Percentiles rank a stretch among this genome's conserved stretches.
Evolutionary conservation across 2,888 invertebrate genomes (phyloP).

Genomic region (Alviniconcha strummeri): DNA sequence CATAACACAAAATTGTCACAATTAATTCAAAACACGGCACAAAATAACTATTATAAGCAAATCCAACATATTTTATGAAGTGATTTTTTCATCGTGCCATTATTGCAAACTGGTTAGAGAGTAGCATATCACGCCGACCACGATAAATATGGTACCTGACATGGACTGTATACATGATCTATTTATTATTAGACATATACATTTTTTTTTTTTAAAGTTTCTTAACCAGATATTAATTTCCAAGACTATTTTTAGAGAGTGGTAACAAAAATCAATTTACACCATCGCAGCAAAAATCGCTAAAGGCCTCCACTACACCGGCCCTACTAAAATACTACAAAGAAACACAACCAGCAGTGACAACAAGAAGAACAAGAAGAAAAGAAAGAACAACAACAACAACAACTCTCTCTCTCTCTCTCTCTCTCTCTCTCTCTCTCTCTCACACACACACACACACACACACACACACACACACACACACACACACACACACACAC

Average conservation of each 20-base stretch:
- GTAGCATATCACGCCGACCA: too few species aligned
- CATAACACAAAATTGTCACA: not conserved
- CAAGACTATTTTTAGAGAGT: too few species aligned
- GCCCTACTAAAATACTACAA: not conserved
- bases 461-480: not conserved
- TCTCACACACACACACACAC: not conserved
- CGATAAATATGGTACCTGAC: too few species aligned
- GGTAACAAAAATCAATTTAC: not conserved
- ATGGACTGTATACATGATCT: too few species aligned
- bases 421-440: not conserved
- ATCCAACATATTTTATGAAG: too few species aligned
- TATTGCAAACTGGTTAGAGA: too few species aligned
- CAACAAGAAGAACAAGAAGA: not conserved
- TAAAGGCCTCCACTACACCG: too few species aligned
- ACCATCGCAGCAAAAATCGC: not conserved
- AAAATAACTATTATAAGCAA: too few species aligned
- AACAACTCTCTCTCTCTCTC: not conserved
- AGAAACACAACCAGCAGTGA: not conserved
- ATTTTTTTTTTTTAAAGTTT: too few species aligned
- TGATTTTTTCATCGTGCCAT: too few species aligned
- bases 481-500: constrained; percentile 4
- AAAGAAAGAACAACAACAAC: not conserved
- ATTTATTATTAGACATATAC: too few species aligned
- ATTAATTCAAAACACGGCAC: not conserved
- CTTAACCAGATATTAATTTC: too few species aligned